A percentile compares a stretch with the other conserved stretches of the same genome.
phyloP scores from a whole-genome alignment of 1,140 invertebrate species.

The Trichogramma pretiosum region DNA sequence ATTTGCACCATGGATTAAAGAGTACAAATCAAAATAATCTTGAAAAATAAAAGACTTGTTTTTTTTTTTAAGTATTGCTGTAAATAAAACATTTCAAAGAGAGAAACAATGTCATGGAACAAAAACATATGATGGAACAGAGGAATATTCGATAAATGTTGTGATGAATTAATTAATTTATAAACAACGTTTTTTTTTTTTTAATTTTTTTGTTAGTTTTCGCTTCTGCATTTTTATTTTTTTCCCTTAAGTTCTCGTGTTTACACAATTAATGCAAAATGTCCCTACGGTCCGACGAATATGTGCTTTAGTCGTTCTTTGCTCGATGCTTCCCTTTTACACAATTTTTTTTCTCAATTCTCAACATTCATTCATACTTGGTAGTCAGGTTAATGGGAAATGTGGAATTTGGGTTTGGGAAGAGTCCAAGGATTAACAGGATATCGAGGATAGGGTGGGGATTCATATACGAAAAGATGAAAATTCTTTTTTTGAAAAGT shows the following conservation, averaged over 20 bases:
- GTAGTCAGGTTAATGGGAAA: conserved; percentile 30
- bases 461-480: too few relatives aligned
- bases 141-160: too few relatives aligned
- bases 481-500: not conserved
- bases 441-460: not conserved
- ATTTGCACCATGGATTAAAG: too few relatives aligned
- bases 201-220: conserved; percentile 27
- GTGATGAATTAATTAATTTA: conserved; percentile 2
- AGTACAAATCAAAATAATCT: too few relatives aligned
- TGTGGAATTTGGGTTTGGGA: conserved; percentile 6
- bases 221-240: conserved; percentile 33
- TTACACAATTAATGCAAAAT: conserved; percentile 45
- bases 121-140: too few relatives aligned
- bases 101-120: not conserved
- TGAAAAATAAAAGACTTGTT: too few relatives aligned
- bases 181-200: conserved; percentile 16
- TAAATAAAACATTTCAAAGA: conserved; percentile 1
- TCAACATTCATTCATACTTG: conserved; percentile 44
- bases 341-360: conserved; percentile 25
- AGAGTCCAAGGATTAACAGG: conserved; percentile 4
- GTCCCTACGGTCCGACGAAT: conserved; percentile 43
- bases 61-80: too few relatives aligned
- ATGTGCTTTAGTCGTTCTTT: conserved; percentile 39
- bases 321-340: conserved; percentile 38
- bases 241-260: conserved; percentile 40